A percentile compares a stretch with the other conserved stretches of the same genome.
These are phyloP conservation scores for Euthynnus affinis DNA, from an alignment of 2,797 vertebrate genomes.

Conservation along the genomic window DNA sequence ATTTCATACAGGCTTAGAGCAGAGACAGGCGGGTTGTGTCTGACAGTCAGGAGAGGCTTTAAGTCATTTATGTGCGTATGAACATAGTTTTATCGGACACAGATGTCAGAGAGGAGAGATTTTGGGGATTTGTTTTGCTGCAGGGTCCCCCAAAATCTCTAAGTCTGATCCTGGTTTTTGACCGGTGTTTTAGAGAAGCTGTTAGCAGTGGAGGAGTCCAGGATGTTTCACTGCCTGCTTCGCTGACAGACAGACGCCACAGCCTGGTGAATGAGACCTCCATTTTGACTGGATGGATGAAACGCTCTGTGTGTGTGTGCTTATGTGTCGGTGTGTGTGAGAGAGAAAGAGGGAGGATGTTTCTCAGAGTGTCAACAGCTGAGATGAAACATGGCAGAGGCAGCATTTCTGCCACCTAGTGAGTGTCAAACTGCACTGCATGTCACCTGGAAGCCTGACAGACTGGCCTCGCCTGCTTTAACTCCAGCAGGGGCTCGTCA, in stretches of 20 bases:
- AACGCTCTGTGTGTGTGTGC: background rate
- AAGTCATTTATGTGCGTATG: background rate
- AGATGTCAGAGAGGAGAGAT: background rate
- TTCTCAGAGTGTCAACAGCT: conserved; percentile 39
- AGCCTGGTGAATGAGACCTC: conserved; percentile 48
- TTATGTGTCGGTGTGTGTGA: background rate
- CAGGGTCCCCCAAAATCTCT: background rate
- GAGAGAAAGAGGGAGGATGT: background rate
- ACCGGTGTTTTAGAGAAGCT: too few species aligned
- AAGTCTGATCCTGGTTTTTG: background rate
- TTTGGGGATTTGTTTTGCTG: background rate
- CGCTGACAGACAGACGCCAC: conserved; percentile 4
- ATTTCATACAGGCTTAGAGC: background rate
- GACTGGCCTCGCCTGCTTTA: background rate
- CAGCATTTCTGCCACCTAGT: conserved; percentile 69
- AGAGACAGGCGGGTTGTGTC: background rate
- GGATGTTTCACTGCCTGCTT: too few species aligned
- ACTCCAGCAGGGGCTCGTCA: background rate
- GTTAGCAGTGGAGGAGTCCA: too few species aligned
- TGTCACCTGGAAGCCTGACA: conserved; percentile 21
- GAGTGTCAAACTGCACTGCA: conserved; percentile 47
- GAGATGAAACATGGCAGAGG: conserved; percentile 35
- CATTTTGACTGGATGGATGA: conserved; percentile 61
- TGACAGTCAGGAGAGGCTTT: background rate
- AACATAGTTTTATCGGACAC: background rate